phyloP scores from a whole-genome alignment of 2,797 vertebrate genomes.

The Anguilla obscura region DNA sequence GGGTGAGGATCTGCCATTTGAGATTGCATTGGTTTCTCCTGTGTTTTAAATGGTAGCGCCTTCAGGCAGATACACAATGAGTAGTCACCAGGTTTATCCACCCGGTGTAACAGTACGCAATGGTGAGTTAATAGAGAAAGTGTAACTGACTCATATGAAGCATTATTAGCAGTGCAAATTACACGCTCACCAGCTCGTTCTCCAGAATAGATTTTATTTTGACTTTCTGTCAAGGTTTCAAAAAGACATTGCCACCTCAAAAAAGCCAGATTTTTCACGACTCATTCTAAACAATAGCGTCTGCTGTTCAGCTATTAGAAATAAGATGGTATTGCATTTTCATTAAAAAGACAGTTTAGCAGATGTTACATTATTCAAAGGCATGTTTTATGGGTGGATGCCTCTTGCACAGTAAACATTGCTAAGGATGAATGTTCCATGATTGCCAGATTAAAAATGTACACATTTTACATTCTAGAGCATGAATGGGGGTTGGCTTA shows the following conservation, averaged over 20 bases:
- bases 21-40: neutral
- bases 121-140: slow-evolving; percentile 11
- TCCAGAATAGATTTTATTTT: neutral
- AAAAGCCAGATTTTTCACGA: neutral
- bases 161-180: neutral
- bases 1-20: neutral
- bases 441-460: neutral
- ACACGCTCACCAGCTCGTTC: neutral
- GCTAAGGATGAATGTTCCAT: neutral
- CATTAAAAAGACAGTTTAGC: neutral
- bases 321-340: neutral
- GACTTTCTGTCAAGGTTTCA: neutral
- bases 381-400: neutral
- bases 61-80: slow-evolving; percentile 88
- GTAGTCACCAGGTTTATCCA: slow-evolving; percentile 89
- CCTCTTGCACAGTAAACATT: neutral
- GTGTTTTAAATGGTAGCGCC: slow-evolving; percentile 87
- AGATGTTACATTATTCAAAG: neutral
- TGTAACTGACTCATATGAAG: slow-evolving; percentile 1
- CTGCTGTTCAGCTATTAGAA: neutral
- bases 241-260: neutral
- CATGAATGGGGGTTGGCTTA: neutral
- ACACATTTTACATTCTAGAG: neutral
- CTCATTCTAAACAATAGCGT: slow-evolving; percentile 1
- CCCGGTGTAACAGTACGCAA: slow-evolving; percentile 74